Evolutionary conservation across 1,140 invertebrate species (phyloP).

Genomic region (Hylaeus volcanicus): DNA sequence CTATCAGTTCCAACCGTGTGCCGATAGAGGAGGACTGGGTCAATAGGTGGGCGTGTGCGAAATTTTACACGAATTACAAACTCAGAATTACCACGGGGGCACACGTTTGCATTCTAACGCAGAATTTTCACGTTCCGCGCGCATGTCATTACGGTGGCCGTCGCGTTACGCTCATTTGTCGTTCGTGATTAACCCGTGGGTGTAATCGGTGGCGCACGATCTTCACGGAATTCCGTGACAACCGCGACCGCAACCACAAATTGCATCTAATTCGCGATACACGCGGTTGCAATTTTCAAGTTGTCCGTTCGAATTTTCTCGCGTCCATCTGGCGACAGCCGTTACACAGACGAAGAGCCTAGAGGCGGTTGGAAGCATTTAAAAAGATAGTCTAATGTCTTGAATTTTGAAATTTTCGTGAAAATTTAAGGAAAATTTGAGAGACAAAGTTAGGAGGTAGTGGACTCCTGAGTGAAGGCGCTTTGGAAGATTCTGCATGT

Average conservation of each 20-base stretch:
- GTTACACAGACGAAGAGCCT: no score
- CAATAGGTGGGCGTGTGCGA: neutral
- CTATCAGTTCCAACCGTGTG: neutral
- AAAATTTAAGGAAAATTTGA: no score
- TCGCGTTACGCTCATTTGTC: slow-evolving; percentile 31
- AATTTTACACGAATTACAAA: slow-evolving; percentile 42
- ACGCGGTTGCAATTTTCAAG: neutral
- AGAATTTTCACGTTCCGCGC: slow-evolving; percentile 25
- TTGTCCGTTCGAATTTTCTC: neutral
- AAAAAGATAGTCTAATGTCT: no score
- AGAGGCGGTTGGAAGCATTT: no score
- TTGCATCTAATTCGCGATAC: neutral
- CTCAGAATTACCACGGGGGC: slow-evolving; percentile 1
- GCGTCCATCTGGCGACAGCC: no score
- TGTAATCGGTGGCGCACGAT: slow-evolving; percentile 26
- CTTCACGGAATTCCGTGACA: slow-evolving; percentile 15
- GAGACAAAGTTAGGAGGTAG: no score
- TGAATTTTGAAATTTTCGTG: no score
- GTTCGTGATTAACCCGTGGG: slow-evolving; percentile 27
- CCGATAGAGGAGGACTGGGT: neutral
- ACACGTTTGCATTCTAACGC: neutral
- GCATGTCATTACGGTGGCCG: slow-evolving; percentile 2
- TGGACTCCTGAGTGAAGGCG: no score
- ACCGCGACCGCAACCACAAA: slow-evolving; percentile 10
- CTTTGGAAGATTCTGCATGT: no score